A percentile compares a stretch with the other conserved stretches of the same genome.
Evolutionary conservation across 64 coral and sea anemone species (phyloP).

Genomic region (Stylophora pistillata): DNA sequence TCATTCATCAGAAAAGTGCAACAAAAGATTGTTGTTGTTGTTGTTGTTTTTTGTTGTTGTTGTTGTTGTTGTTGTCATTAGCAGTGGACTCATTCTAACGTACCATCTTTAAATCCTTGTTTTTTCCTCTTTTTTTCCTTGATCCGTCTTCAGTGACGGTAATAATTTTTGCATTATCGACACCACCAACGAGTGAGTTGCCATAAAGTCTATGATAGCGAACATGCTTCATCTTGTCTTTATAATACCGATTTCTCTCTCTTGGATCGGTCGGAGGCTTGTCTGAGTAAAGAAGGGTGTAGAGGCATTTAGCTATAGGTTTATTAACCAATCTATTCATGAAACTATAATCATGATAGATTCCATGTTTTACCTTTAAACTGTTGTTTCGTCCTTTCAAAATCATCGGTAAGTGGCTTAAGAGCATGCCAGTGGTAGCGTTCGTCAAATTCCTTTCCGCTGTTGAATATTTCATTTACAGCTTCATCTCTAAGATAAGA

Average conservation of each 20-base stretch:
- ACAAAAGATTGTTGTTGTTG: no score
- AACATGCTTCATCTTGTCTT: not conserved
- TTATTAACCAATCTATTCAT: not conserved
- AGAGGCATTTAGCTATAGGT: not conserved
- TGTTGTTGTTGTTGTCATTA: no score
- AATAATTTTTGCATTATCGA: slow-evolving; percentile 35
- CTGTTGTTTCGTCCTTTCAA: slow-evolving; percentile 37
- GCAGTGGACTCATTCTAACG: not conserved
- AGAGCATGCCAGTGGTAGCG: slow-evolving; percentile 77
- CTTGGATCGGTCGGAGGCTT: slow-evolving; percentile 27
- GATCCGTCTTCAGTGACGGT: not conserved
- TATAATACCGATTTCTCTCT: not conserved
- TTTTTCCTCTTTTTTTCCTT: slow-evolving; percentile 18
- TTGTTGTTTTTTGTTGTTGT: no score
- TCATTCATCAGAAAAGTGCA: no score
- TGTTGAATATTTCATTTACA: slow-evolving; percentile 13
- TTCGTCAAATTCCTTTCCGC: slow-evolving; percentile 74
- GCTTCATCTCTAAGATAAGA: slow-evolving; percentile 13
- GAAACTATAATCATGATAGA: no score
- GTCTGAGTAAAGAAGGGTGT: not conserved
- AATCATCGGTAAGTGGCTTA: slow-evolving; percentile 74
- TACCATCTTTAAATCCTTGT: slow-evolving; percentile 3
- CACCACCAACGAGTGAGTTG: slow-evolving; percentile 32
- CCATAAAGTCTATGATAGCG: slow-evolving; percentile 40
- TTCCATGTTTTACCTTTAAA: slow-evolving; percentile 26